Evolutionary conservation across 2,797 vertebrate genomes (phyloP).

Genomic region (Balearica regulorum): DNA sequence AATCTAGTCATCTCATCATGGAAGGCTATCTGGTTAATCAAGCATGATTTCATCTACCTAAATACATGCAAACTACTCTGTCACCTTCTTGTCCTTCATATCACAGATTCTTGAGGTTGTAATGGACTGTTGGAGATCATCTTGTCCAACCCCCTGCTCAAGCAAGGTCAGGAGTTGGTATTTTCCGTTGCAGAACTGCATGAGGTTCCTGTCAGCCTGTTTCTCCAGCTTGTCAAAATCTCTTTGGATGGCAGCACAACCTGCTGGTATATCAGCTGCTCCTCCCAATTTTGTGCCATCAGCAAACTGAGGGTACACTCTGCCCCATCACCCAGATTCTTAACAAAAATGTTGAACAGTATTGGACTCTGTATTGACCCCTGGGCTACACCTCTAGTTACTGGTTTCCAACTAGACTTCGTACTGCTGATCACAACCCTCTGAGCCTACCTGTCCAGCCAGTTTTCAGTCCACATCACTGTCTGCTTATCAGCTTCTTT

Average conservation of each 20-base stretch:
- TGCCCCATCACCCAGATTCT: background rate
- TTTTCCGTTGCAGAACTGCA: background rate
- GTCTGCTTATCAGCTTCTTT: background rate
- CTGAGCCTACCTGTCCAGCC: background rate
- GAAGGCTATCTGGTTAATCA: background rate
- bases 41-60: background rate
- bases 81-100: background rate
- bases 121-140: background rate
- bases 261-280: background rate
- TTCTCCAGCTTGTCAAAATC: background rate
- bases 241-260: background rate
- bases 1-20: background rate
- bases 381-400: background rate
- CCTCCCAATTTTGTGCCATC: background rate
- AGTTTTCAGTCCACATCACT: background rate
- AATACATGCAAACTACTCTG: background rate
- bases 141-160: background rate
- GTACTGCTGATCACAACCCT: background rate
- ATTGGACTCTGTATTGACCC: background rate
- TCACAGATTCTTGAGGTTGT: background rate
- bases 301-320: background rate
- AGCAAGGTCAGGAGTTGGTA: background rate
- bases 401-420: background rate
- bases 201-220: background rate
- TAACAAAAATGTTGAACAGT: background rate